Base-by-base conservation (phyloP, 2,888 invertebrate genomes). In the Parthenolecanium corni region DNA sequence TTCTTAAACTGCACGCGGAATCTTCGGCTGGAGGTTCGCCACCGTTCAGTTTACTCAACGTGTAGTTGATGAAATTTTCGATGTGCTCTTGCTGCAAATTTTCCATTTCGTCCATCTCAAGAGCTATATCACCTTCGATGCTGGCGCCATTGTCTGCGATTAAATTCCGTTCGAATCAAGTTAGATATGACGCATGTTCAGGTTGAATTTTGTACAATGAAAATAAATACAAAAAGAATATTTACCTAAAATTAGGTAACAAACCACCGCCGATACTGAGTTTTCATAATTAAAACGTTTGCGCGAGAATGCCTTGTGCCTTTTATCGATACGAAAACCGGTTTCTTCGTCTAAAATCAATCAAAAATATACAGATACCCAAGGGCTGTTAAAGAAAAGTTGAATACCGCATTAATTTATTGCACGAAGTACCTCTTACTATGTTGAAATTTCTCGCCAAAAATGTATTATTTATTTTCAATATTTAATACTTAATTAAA, bases 231-330 rank as follows among this genome's bases (percentile, higher is more conserved):
- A 38, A 36, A 12, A n/a, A 49, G 47, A 23, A 18, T 40, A 68
- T 70, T 71, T 74, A 83, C 85, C 82, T 69, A 84, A 83, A 54
- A 85, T 84, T 64, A 89, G 82, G 71, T 87, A 85, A 72, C 89
- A 89, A 16, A 90, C 87, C 69, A 89, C 84, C 2, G 89, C 87
- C 1, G 89, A 85, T 65, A 89, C 85, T 66, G 87, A 87, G 72
- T 88, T 89, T 72, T 90, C 90, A 71, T 89, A 89, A 74, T 89
- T 90, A 87, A 89, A 90, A 65, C 90, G 80, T 68, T 89, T 80
- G 56, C 86, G 83, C 68, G 90, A 85, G 12, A 87, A 87, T 64
- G 90, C 86, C 70, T 87, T 86, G 71, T 85, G 87, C 69, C 85
- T 83, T 69, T 85, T 84, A 62, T 85, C 84, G 9, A 90, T 79